Base-by-base conservation (phyloP, 1,140 invertebrate species). In the Drosophila teissieri region DNA sequence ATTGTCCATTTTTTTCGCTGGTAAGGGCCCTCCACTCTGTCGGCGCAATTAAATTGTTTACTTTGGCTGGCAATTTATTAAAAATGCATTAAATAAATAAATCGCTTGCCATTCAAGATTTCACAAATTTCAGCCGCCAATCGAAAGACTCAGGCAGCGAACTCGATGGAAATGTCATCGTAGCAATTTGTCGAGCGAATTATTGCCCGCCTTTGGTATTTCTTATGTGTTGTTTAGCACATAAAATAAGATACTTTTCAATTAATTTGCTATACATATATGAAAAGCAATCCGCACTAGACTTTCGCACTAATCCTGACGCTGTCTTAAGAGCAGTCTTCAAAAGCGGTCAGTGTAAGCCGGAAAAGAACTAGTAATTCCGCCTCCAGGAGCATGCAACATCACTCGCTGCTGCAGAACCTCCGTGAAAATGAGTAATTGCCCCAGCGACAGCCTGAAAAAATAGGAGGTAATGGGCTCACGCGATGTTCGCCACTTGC, bases 21-120 rank as follows among this genome's bases (percentile, higher is more conserved):
- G 56, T 49, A 70, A 85, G 83, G 82, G 82, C 79, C 73, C 82
- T 85, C 74, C 78, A 84, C 54, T 60, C 77, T 70, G 56, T 74
- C 56, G 51, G 61, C 62, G 83, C 83, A 88, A 86, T 86, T 86
- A 86, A 86, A 86, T 79, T 86, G 83, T 86, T 79, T 82, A 80
- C 78, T 70, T 57, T 84, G 56, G 55, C 62, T 79, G 80, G 80
- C 80, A 84, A 83, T 83, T 84, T 80, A 85, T 85, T 85, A 80
- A 85, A 80, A 69, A 78, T 78, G 63, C 77, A 84, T 85, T 84
- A 85, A 82, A 82, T 88, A 86, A 83, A 86, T 82, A 86, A 88
- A 81, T 88, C 79, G 79, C 56, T 57, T 55, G 58, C 58, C 58
- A 76, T 86, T 83, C 78, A 44, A 65, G 54, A 69, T 88, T 88